These are phyloP conservation scores for Microhierax caerulescens DNA, from an alignment of 2,797 vertebrate species.

Conservation along the genomic window DNA sequence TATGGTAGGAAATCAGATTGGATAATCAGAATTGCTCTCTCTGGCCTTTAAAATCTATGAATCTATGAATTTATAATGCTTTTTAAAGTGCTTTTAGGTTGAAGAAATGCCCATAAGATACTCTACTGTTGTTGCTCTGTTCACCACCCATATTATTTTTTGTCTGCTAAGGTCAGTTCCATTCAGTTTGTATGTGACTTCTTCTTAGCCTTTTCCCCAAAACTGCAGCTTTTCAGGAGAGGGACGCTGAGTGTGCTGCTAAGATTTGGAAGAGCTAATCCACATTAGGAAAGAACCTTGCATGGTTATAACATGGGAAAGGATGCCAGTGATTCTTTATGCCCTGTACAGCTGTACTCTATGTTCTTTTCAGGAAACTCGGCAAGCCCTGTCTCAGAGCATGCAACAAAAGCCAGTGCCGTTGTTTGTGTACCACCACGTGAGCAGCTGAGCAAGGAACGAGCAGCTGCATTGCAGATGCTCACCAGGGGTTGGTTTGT, in stretches of 20 bases:
- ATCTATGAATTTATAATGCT: slow-evolving; percentile 40
- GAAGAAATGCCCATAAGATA: neutral
- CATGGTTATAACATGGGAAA: neutral
- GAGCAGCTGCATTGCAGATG: neutral
- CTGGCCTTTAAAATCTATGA: slow-evolving; percentile 32
- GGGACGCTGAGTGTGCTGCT: neutral
- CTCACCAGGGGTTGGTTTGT: neutral
- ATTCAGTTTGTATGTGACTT: neutral
- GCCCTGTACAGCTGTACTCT: neutral
- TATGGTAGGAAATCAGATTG: neutral
- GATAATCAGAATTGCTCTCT: slow-evolving; percentile 42
- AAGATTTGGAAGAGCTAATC: neutral
- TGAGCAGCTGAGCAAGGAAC: neutral
- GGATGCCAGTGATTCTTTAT: neutral
- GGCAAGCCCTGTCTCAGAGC: neutral
- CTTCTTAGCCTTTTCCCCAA: neutral
- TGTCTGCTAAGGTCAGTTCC: neutral
- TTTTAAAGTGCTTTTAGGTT: slow-evolving; percentile 8
- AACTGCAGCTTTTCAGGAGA: neutral
- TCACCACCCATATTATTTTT: neutral
- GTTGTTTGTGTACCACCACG: neutral
- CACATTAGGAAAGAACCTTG: neutral
- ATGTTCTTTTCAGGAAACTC: neutral
- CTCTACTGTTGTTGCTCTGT: neutral
- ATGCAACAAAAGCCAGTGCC: neutral